Conservation (phyloP, 2,888 invertebrate species). For the Drosophila tanythrix region DNA sequence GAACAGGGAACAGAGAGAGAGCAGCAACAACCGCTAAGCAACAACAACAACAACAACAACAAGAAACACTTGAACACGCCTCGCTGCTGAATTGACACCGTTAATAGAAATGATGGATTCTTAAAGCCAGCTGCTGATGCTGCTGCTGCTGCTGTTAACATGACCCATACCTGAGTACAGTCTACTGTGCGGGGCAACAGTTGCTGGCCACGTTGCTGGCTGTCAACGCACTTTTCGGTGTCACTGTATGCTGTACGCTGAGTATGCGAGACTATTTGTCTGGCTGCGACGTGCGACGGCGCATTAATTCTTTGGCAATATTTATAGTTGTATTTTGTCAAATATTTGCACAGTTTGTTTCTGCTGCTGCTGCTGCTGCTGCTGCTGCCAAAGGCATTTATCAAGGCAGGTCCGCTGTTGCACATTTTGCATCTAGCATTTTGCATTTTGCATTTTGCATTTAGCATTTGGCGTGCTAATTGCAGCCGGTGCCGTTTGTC, state of each 20-base stretch:
- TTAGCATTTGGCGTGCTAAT: constrained; percentile 60
- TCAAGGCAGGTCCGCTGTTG: constrained; percentile 61
- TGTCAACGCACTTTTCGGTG: constrained; percentile 78
- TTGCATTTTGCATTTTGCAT: constrained; percentile 12
- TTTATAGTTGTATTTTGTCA: constrained; percentile 82
- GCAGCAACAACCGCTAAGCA: constrained; percentile 10
- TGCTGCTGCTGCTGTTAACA: constrained; percentile 29
- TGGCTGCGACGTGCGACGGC: constrained; percentile 51
- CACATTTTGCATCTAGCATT: constrained; percentile 34
- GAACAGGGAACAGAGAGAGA: constrained; percentile 27
- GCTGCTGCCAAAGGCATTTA: constrained; percentile 75
- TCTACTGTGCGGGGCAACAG: constrained; percentile 41
- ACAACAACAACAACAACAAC: constrained; percentile 7
- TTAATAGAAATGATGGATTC: constrained; percentile 64
- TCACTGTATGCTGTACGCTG: constrained; percentile 59
- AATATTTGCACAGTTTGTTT: constrained; percentile 81
- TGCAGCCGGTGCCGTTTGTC: constrained; percentile 75
- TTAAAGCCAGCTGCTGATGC: constrained; percentile 35
- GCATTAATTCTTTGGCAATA: constrained; percentile 81
- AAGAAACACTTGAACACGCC: constrained; percentile 64
- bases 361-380: neutral
- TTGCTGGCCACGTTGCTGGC: constrained; percentile 43
- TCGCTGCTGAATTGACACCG: constrained; percentile 69
- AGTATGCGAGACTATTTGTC: constrained; percentile 62
- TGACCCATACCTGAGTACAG: constrained; percentile 5